phyloP scores from a whole-genome alignment of 2,888 invertebrate genomes.

The Leptinotarsa tumamoca region DNA sequence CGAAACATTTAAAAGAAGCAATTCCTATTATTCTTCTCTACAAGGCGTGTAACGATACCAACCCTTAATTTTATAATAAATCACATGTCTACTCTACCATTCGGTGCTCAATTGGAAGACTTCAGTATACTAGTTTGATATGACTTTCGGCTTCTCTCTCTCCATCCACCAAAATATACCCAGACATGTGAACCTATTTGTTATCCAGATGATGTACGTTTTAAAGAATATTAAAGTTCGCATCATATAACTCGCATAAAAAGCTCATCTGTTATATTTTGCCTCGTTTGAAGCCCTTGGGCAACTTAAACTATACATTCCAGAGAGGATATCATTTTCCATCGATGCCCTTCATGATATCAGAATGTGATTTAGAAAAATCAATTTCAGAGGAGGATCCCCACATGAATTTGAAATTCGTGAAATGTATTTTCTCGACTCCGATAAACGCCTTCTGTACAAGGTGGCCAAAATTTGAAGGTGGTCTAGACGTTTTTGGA shows the following conservation, averaged over 20 bases:
- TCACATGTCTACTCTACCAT: too few relatives aligned
- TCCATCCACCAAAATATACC: background rate
- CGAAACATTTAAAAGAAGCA: too few relatives aligned
- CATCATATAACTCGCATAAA: background rate
- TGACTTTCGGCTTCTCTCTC: background rate
- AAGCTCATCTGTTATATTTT: background rate
- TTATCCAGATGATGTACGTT: constrained; percentile 3
- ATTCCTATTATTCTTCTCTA: too few relatives aligned
- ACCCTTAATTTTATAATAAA: too few relatives aligned
- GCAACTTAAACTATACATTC: background rate
- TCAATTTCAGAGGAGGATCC: background rate
- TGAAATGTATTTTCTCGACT: background rate
- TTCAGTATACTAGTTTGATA: background rate
- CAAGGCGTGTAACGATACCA: too few relatives aligned
- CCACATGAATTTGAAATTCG: background rate
- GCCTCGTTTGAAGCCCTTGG: background rate
- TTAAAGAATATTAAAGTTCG: constrained; percentile 2
- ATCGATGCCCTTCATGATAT: background rate
- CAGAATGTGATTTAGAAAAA: background rate
- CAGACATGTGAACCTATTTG: background rate
- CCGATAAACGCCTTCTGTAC: too few relatives aligned
- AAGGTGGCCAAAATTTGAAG: too few relatives aligned
- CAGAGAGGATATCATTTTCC: background rate
- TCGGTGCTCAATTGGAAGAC: too few relatives aligned
- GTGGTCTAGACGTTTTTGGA: too few relatives aligned